Evolutionary conservation across 1,140 invertebrate species (phyloP).

Genomic region (Ceratosolen fusciceps): DNA sequence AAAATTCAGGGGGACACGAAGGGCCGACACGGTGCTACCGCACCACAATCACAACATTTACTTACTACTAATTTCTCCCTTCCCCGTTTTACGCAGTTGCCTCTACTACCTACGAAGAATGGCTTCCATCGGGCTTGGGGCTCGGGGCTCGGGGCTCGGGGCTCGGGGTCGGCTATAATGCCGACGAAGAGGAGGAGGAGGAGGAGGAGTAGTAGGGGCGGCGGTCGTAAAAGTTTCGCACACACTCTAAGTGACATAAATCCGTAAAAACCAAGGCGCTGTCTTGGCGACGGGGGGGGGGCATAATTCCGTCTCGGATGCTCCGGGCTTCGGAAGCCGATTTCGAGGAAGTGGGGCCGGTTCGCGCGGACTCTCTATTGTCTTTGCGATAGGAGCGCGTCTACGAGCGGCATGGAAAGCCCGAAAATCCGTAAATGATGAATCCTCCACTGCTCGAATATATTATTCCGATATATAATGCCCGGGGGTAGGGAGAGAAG

Average conservation of each 20-base stretch:
- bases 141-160: no score
- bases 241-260: constrained; percentile 10
- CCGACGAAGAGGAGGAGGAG: no score
- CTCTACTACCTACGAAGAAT: no score
- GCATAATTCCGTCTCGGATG: constrained; percentile 24
- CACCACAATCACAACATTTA: no score
- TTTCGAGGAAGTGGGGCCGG: neutral
- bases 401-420: neutral
- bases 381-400: constrained; percentile 1
- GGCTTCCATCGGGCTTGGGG: no score
- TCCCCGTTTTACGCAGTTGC: no score
- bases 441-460: neutral
- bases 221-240: constrained; percentile 17
- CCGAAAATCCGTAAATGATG: constrained; percentile 4
- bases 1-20: neutral
- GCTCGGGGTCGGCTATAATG: no score
- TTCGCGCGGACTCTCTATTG: neutral
- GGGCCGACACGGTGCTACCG: no score
- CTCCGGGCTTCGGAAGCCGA: neutral
- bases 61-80: no score
- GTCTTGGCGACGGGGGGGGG: neutral
- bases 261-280: constrained; percentile 34
- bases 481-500: no score
- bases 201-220: neutral
- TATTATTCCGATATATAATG: neutral